phyloP scores from a whole-genome alignment of 2,797 vertebrate genomes.

The Alfaro cultratus region DNA sequence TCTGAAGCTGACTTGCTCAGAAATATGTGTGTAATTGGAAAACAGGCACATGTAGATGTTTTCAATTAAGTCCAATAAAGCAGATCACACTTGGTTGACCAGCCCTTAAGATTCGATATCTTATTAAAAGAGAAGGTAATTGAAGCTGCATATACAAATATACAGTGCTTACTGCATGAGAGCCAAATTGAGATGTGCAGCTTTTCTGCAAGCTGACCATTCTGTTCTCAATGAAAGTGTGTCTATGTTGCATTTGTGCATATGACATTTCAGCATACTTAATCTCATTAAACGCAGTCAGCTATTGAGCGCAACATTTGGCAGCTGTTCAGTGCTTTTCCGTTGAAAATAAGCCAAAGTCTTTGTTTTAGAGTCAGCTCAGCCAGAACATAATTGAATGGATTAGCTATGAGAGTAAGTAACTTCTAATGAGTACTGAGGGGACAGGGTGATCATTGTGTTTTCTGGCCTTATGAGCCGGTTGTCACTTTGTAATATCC shows the following conservation, averaged over 20 bases:
- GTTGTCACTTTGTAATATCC: constrained; percentile 55
- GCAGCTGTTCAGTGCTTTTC: constrained; percentile 59
- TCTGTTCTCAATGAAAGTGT: constrained; percentile 26
- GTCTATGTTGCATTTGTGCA: constrained; percentile 41
- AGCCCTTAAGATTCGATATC: constrained; percentile 17
- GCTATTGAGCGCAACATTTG: constrained; percentile 63
- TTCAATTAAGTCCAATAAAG: constrained; percentile 63
- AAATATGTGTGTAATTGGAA: constrained; percentile 57
- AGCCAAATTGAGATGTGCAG: constrained; percentile 20
- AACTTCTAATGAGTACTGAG: constrained; percentile 34
- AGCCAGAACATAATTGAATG: constrained; percentile 58
- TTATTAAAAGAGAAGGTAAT: constrained; percentile 28
- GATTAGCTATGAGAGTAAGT: constrained; percentile 61
- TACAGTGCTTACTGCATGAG: constrained; percentile 19
- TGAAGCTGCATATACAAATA: constrained; percentile 32
- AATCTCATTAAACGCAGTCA: constrained; percentile 66
- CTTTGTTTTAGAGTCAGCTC: constrained; percentile 62
- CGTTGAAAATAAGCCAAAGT: constrained; percentile 65
- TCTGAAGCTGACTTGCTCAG: constrained; percentile 48
- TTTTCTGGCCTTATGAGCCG: constrained; percentile 41
- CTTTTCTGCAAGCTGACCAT: constrained; percentile 12
- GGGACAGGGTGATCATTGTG: constrained; percentile 32
- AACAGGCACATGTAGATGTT: constrained; percentile 54
- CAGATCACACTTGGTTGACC: constrained; percentile 43
- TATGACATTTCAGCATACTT: constrained; percentile 63